Percentiles rank a stretch among this genome's conserved stretches.
Evolutionary conservation across 2,797 vertebrate genomes (phyloP).

Genomic region (Columba guinea): DNA sequence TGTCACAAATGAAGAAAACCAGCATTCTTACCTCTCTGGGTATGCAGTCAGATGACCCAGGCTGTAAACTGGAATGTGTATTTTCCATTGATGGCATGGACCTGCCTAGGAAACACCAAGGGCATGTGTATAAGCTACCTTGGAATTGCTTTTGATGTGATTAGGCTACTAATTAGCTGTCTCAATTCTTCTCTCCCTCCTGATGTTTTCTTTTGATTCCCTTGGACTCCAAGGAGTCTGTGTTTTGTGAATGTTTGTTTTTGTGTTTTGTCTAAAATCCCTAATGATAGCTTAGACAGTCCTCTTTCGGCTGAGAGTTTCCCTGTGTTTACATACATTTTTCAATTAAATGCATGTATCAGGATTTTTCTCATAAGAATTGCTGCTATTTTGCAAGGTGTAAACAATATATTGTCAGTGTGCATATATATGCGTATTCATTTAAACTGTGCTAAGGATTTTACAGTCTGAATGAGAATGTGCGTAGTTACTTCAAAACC

Average conservation of each 20-base stretch:
- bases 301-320: constrained; percentile 25
- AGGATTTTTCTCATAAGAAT: background rate
- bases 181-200: constrained; percentile 12
- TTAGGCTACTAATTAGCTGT: constrained; percentile 42
- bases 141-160: constrained; percentile 42
- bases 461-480: background rate
- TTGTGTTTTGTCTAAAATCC: constrained; percentile 34
- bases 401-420: background rate
- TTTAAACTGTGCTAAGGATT: background rate
- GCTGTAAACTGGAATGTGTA: background rate
- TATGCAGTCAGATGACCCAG: background rate
- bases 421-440: background rate
- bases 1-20: background rate
- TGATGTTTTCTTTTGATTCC: constrained; percentile 51
- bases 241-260: background rate
- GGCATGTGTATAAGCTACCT: background rate
- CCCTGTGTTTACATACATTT: constrained; percentile 6
- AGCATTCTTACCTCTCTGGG: background rate
- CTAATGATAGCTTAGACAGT: constrained; percentile 8
- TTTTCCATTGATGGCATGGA: background rate
- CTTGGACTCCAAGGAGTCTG: background rate
- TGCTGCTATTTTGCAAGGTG: background rate
- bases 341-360: background rate
- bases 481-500: background rate
- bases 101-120: background rate